phyloP scores from a whole-genome alignment of 2,113 vertebrate genomes.

The Indicator indicator region DNA sequence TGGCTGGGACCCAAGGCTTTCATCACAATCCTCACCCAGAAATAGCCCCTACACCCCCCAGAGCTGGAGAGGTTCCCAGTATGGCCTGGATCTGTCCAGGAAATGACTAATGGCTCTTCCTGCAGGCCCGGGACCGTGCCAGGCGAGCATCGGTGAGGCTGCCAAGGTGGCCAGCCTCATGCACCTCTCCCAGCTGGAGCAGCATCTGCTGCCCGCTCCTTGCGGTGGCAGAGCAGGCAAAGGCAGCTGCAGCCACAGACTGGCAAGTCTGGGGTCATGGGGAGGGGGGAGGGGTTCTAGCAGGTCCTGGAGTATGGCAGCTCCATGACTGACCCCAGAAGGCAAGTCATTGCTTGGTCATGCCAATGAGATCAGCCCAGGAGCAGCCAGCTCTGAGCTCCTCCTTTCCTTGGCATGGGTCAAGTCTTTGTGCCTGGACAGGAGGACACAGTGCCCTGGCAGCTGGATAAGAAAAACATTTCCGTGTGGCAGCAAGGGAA shows the following conservation, averaged over 20 bases:
- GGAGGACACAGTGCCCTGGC: not conserved
- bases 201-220: not conserved
- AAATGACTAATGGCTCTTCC: conserved; percentile 20
- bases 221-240: rapidly evolving
- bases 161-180: not conserved
- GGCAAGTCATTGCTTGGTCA: not conserved
- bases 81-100: conserved; percentile 34
- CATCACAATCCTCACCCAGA: conserved; percentile 9
- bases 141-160: not conserved
- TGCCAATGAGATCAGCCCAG: not conserved
- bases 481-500: not conserved
- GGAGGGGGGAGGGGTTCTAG: not conserved
- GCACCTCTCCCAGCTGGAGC: not conserved
- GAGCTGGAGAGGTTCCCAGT: not conserved
- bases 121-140: not conserved
- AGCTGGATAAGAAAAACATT: not conserved
- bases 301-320: rapidly evolving
- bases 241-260: not conserved
- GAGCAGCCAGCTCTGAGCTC: not conserved
- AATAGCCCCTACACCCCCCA: conserved; percentile 1
- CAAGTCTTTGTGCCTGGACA: rapidly evolving
- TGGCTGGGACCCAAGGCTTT: conserved; percentile 8
- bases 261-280: not conserved
- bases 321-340: not conserved
- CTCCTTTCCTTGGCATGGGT: not conserved